Percentiles rank a stretch among this genome's conserved stretches.
Conservation (phyloP, 2,113 vertebrate species). For the Pandion haliaetus region DNA sequence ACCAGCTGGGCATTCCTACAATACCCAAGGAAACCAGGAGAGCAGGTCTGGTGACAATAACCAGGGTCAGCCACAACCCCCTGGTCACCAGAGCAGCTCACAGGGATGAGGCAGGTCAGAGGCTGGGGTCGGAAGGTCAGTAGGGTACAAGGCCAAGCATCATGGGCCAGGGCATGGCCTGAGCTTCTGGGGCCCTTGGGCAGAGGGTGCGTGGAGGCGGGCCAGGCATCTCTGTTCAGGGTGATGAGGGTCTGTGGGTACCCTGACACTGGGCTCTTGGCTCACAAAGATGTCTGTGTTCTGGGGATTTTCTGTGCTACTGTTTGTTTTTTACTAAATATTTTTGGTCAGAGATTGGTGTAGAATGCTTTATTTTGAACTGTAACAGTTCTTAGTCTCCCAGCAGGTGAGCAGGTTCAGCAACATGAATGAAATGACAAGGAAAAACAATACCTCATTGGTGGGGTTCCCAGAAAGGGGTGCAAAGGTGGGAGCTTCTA, state of each 20-base stretch:
- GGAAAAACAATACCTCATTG: neutral
- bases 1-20: neutral
- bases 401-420: neutral
- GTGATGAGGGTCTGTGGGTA: fast-evolving
- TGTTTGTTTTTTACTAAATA: neutral
- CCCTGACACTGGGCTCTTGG: fast-evolving
- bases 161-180: fast-evolving
- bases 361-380: neutral
- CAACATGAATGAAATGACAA: neutral
- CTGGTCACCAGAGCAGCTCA: neutral
- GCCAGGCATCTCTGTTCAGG: neutral
- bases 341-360: neutral
- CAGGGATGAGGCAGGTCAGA: neutral
- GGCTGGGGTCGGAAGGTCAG: neutral
- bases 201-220: too few species aligned
- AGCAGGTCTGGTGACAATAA: neutral
- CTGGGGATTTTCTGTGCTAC: neutral
- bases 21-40: too few species aligned
- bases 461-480: too few species aligned
- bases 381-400: neutral
- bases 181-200: neutral
- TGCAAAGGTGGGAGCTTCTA: neutral
- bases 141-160: neutral
- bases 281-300: neutral
- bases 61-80: neutral